Conservation (phyloP, 2,797 vertebrate genomes). For the Chloroceryle inda region DNA sequence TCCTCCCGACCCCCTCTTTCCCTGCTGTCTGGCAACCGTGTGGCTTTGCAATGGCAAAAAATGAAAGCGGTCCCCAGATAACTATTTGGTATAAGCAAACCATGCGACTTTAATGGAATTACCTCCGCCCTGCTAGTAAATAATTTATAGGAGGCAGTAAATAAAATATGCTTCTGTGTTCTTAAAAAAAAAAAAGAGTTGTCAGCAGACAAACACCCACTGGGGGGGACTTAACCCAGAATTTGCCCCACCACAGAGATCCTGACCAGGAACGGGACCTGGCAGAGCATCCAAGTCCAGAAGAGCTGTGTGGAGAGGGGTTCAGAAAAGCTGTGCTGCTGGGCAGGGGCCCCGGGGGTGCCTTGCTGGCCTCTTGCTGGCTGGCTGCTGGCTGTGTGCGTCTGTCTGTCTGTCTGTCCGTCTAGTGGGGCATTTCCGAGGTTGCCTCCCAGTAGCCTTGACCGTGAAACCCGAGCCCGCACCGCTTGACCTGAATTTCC, state of each 20-base stretch:
- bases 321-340: not conserved
- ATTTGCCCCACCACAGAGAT: slow-evolving; percentile 18
- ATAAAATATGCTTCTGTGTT: slow-evolving; percentile 79
- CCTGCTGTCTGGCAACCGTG: not conserved
- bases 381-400: rapidly evolving
- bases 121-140: slow-evolving; percentile 78
- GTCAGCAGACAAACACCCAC: slow-evolving; percentile 32
- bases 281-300: not conserved
- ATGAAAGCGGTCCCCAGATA: slow-evolving; percentile 58
- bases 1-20: not conserved
- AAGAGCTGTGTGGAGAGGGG: not conserved
- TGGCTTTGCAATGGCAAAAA: slow-evolving; percentile 43
- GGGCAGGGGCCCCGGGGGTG: not conserved
- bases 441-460: slow-evolving; percentile 66
- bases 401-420: not conserved
- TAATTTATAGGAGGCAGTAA: slow-evolving; percentile 81
- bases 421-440: not conserved
- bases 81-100: slow-evolving; percentile 75
- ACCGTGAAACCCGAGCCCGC: slow-evolving; percentile 69
- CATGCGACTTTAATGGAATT: slow-evolving; percentile 74
- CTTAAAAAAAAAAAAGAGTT: slow-evolving; percentile 33
- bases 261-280: not conserved
- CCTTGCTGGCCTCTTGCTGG: rapidly evolving
- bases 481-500: slow-evolving; percentile 76
- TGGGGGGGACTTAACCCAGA: slow-evolving; percentile 33